A percentile compares a stretch with the other conserved stretches of the same genome.
These are phyloP conservation scores for Chitala chitala DNA, from an alignment of 2,113 vertebrate genomes.

Conservation along the genomic window DNA sequence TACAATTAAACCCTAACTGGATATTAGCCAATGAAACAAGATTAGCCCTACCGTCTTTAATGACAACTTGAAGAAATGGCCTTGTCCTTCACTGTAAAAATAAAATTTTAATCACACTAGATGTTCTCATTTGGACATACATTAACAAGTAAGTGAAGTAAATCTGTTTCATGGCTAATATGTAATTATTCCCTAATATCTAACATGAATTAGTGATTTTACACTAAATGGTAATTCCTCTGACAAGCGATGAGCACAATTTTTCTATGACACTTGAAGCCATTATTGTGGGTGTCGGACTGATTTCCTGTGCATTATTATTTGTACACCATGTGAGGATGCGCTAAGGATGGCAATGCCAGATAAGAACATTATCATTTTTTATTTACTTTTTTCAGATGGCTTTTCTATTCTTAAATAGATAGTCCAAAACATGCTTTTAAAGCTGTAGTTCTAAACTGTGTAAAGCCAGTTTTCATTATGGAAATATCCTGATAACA, in stretches of 20 bases:
- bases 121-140: not conserved
- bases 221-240: not conserved
- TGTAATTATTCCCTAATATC: slow-evolving; percentile 15
- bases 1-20: slow-evolving; percentile 9
- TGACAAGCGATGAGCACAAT: not conserved
- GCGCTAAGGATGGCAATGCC: not conserved
- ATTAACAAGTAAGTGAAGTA: not conserved
- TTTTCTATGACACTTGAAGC: slow-evolving; percentile 6
- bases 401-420: not conserved
- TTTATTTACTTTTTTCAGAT: not conserved
- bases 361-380: not conserved
- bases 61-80: not conserved
- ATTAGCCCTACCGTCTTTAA: not conserved
- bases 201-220: not conserved
- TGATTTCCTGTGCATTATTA: not conserved
- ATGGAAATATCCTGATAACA: no score
- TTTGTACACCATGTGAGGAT: not conserved
- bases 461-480: no score
- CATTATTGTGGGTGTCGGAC: not conserved
- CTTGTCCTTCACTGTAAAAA: not conserved
- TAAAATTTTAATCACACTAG: not conserved
- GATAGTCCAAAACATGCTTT: not conserved
- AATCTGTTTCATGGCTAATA: not conserved
- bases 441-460: no score
- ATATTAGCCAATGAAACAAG: slow-evolving; percentile 12